Evolutionary conservation across 2,797 vertebrate species (phyloP).

Genomic region (Petrocephalus sullivani): DNA sequence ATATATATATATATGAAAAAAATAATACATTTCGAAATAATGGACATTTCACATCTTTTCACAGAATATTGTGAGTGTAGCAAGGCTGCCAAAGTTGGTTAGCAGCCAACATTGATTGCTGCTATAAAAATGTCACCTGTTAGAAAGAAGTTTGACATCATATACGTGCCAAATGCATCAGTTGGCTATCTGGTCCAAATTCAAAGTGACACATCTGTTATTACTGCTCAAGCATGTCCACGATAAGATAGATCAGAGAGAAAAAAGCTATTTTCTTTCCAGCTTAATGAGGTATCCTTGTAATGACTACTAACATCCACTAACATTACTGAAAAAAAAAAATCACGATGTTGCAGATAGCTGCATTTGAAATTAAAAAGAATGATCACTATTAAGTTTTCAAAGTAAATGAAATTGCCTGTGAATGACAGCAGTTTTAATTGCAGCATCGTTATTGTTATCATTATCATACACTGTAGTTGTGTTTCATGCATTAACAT

Average conservation of each 20-base stretch:
- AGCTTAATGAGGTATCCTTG: not conserved
- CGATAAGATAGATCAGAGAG: not conserved
- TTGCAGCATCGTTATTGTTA: not conserved
- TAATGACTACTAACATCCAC: not conserved
- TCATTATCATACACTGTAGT: not conserved
- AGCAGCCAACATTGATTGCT: not conserved
- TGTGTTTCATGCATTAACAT: not conserved
- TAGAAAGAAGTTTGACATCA: not conserved
- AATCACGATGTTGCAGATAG: not conserved
- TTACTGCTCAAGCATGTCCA: not conserved
- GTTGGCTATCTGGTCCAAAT: not conserved
- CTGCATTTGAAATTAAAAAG: not conserved
- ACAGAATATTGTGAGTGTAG: not conserved
- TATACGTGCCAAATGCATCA: not conserved
- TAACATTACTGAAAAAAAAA: too few relatives aligned
- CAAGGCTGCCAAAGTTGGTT: not conserved
- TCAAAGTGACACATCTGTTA: not conserved
- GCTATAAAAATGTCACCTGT: not conserved
- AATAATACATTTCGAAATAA: not conserved
- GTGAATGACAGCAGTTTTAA: not conserved
- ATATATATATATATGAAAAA: not conserved
- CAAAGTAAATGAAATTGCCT: not conserved
- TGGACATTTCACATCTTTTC: not conserved
- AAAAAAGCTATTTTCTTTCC: not conserved
- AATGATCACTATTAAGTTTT: not conserved